phyloP scores from a whole-genome alignment of 2,113 vertebrate genomes.

The Zosterops borbonicus region DNA sequence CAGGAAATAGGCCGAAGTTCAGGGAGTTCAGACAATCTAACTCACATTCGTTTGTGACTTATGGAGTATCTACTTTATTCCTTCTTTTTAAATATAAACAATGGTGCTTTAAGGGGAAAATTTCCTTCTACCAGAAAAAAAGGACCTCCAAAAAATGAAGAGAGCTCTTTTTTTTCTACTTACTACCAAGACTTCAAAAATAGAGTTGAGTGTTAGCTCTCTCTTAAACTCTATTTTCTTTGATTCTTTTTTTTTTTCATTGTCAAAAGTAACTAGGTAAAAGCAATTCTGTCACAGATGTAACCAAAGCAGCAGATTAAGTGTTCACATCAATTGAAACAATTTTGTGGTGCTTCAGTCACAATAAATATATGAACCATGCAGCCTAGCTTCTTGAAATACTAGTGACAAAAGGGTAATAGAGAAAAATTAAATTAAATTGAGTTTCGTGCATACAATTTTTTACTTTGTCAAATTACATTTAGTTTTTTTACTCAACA shows the following conservation, averaged over 20 bases:
- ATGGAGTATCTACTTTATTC: not conserved
- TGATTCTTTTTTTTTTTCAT: not conserved
- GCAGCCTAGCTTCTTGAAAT: not conserved
- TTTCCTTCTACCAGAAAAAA: not conserved
- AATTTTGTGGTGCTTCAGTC: not conserved
- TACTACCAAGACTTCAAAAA: not conserved
- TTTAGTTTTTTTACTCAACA: not conserved
- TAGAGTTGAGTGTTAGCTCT: not conserved
- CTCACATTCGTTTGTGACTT: not conserved
- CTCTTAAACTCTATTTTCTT: not conserved
- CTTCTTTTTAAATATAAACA: not conserved
- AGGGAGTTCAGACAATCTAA: not conserved
- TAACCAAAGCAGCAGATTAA: not conserved
- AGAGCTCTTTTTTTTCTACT: not conserved
- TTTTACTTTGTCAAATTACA: not conserved
- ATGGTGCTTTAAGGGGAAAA: not conserved
- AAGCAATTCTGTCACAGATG: not conserved
- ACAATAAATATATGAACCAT: not conserved
- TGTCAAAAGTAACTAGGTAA: not conserved
- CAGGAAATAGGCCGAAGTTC: not conserved
- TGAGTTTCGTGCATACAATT: not conserved
- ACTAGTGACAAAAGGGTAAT: not conserved
- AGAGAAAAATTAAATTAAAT: not conserved
- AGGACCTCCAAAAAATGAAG: not conserved
- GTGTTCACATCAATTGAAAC: not conserved